A percentile compares a stretch with the other conserved stretches of the same genome.
Evolutionary conservation across 2,113 vertebrate species (phyloP).

Genomic region (Nicator chloris): DNA sequence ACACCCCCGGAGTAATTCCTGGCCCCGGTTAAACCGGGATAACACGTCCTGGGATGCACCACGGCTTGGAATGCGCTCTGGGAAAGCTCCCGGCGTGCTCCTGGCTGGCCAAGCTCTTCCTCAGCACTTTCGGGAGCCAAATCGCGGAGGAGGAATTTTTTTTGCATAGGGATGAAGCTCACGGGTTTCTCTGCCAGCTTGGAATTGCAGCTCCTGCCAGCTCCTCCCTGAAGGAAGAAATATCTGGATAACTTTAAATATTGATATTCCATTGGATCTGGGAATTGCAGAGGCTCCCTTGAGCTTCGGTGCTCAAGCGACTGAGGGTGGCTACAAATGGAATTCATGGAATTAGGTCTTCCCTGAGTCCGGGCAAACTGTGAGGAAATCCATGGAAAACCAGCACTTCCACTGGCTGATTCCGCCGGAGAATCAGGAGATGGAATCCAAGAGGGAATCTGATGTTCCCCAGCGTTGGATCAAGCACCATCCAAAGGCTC

Average conservation of each 20-base stretch:
- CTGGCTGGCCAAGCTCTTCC: not conserved
- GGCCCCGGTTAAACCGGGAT: not conserved
- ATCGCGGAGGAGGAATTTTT: not conserved
- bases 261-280: not conserved
- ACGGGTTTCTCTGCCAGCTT: not conserved
- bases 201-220: not conserved
- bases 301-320: not conserved
- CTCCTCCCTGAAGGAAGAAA: not conserved
- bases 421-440: rapidly evolving
- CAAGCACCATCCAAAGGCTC: not conserved
- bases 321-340: not conserved
- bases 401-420: rapidly evolving
- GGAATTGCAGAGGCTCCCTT: not conserved
- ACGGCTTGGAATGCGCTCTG: not conserved
- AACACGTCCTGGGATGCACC: rapidly evolving
- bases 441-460: not conserved
- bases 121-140: not conserved
- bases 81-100: not conserved
- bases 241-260: not conserved
- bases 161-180: not conserved
- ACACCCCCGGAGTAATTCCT: not conserved
- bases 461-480: rapidly evolving
- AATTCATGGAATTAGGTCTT: not conserved
- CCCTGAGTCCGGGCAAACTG: not conserved
- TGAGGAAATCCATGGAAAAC: not conserved